Evolutionary conservation across 1,140 invertebrate genomes (phyloP).

Genomic region (Drosophila teissieri): DNA sequence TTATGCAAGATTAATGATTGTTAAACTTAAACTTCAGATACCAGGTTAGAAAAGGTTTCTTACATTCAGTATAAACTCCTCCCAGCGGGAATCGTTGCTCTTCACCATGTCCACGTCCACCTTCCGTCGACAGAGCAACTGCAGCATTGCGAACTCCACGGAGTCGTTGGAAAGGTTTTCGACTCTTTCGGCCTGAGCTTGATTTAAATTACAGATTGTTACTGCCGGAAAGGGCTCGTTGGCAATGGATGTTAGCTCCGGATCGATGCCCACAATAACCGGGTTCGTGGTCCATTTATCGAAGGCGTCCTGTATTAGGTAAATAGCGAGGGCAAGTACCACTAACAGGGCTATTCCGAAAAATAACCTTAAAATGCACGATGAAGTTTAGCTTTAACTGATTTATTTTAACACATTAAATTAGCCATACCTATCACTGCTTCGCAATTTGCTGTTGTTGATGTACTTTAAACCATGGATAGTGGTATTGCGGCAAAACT

Average conservation of each 20-base stretch:
- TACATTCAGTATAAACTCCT: conserved; percentile 71
- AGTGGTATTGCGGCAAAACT: conserved; percentile 75
- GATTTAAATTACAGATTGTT: conserved; percentile 78
- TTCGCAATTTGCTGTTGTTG: conserved; percentile 52
- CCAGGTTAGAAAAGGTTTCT: background rate
- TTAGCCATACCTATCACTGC: conserved; percentile 50
- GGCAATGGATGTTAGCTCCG: conserved; percentile 69
- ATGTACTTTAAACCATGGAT: conserved; percentile 78
- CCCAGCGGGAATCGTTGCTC: conserved; percentile 52
- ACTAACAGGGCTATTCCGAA: conserved; percentile 66
- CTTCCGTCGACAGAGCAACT: conserved; percentile 87
- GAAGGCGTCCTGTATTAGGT: conserved; percentile 70
- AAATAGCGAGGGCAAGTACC: conserved; percentile 55
- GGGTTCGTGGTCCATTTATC: conserved; percentile 74
- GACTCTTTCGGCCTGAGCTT: conserved; percentile 52
- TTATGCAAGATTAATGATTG: background rate
- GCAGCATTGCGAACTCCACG: conserved; percentile 59
- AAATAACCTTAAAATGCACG: conserved; percentile 46
- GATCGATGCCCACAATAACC: conserved; percentile 74
- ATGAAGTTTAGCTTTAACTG: background rate
- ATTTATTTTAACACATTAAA: background rate
- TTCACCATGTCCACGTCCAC: conserved; percentile 8
- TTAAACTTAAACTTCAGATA: no score
- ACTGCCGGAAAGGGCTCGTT: conserved; percentile 77
- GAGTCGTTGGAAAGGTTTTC: conserved; percentile 37